Conservation (phyloP, 1,140 invertebrate species). For the Leptinotarsa defecta region DNA sequence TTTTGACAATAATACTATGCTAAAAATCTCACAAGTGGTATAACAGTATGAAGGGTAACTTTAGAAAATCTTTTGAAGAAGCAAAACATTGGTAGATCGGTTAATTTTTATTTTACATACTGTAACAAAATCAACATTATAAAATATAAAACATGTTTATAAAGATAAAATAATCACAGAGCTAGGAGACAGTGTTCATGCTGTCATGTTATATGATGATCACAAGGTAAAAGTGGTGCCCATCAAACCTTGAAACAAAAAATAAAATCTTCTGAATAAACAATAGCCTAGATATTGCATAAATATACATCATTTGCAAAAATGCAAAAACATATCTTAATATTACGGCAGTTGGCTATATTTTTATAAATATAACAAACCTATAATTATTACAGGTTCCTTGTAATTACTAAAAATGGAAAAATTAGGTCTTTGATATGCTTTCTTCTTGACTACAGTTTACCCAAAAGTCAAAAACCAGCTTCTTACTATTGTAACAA, state of each 20-base stretch:
- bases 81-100: constrained; percentile 26
- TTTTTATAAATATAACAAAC: constrained; percentile 24
- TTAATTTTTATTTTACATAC: constrained; percentile 24
- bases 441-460: constrained; percentile 32
- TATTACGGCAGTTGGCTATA: constrained; percentile 28
- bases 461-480: constrained; percentile 31
- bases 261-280: constrained; percentile 29
- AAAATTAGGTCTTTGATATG: constrained; percentile 24
- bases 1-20: constrained; percentile 14
- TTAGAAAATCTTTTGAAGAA: constrained; percentile 21
- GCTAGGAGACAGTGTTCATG: constrained; percentile 31
- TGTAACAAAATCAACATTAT: constrained; percentile 35
- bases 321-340: constrained; percentile 18
- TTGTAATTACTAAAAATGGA: constrained; percentile 14
- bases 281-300: constrained; percentile 24
- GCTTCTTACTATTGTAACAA: constrained; percentile 37
- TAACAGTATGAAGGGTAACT: background rate
- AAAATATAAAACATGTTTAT: constrained; percentile 41
- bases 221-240: constrained; percentile 46
- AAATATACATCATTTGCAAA: constrained; percentile 6
- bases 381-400: constrained; percentile 23
- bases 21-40: constrained; percentile 1
- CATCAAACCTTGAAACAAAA: constrained; percentile 36
- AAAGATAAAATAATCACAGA: constrained; percentile 46
- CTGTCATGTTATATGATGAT: constrained; percentile 35